Conservation (phyloP, 2,113 vertebrate species). For the Coryphaenoides rupestris region DNA sequence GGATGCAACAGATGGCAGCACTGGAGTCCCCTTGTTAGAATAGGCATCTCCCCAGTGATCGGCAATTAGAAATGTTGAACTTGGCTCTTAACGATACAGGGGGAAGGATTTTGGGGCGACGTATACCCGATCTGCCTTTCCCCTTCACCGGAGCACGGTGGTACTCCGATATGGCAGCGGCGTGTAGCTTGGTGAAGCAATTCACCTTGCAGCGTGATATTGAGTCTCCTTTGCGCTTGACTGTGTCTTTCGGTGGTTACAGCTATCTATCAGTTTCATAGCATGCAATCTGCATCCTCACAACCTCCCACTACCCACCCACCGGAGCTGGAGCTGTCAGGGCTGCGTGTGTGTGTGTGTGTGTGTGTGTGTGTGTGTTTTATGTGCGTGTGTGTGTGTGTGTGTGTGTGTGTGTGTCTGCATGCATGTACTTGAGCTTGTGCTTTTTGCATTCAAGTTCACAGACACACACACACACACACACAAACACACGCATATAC, state of each 20-base stretch:
- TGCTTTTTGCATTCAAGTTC: not conserved
- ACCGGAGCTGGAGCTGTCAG: constrained; percentile 49
- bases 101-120: not conserved
- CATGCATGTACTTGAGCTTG: constrained; percentile 20
- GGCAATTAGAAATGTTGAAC: constrained; percentile 46
- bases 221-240: constrained; percentile 61
- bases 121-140: constrained; percentile 1
- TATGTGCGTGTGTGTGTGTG: not conserved
- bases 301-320: constrained; percentile 63
- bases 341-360: constrained; percentile 37
- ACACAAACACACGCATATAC: no score
- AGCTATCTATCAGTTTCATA: constrained; percentile 68
- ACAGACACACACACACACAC: no score
- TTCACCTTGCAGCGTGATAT: constrained; percentile 55
- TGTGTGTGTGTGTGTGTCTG: constrained; percentile 30
- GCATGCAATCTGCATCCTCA: constrained; percentile 64
- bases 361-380: constrained; percentile 7
- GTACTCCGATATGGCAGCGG: not conserved
- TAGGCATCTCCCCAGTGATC: constrained; percentile 46
- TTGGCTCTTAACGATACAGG: constrained; percentile 15
- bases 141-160: constrained; percentile 18
- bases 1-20: constrained; percentile 47
- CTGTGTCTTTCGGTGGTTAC: constrained; percentile 59
- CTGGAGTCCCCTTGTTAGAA: constrained; percentile 47
- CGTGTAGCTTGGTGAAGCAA: constrained; percentile 21